These are phyloP conservation scores for Danionella cerebrum DNA, from an alignment of 2,113 vertebrate genomes.

Conservation along the genomic window DNA sequence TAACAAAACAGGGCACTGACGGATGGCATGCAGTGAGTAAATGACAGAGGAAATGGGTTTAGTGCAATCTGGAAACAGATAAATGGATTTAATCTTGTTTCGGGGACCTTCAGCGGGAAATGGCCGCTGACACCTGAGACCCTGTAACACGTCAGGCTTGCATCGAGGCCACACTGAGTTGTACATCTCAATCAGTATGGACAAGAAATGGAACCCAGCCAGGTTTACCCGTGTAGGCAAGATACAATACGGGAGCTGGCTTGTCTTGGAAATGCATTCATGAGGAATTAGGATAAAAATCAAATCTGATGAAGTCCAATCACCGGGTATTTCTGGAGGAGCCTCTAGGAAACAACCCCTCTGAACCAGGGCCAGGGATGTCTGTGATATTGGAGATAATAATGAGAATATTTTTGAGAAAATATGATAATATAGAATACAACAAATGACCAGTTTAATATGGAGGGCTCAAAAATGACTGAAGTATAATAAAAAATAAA, in stretches of 20 bases:
- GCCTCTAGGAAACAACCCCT: no score
- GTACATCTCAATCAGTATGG: constrained; percentile 66
- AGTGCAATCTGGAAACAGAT: constrained; percentile 64
- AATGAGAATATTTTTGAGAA: no score
- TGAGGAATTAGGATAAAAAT: no score
- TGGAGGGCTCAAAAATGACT: no score
- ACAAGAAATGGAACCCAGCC: constrained; percentile 50
- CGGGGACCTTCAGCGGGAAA: constrained; percentile 61
- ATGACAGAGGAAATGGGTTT: constrained; percentile 65
- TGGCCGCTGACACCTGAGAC: constrained; percentile 68
- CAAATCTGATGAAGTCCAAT: no score
- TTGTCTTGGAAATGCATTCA: no score
- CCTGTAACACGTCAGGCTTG: constrained; percentile 55
- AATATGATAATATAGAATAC: no score
- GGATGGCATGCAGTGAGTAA: constrained; percentile 57
- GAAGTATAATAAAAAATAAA: no score
- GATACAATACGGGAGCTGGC: background rate
- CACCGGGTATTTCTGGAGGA: no score
- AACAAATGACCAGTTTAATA: no score
- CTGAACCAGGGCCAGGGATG: no score
- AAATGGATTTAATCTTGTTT: constrained; percentile 69
- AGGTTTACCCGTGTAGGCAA: constrained; percentile 17
- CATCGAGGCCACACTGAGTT: constrained; percentile 43
- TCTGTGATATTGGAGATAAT: no score
- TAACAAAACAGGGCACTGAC: constrained; percentile 59